These are phyloP conservation scores for Arctia plantaginis DNA, from an alignment of 2,888 invertebrate genomes.

Conservation along the genomic window DNA sequence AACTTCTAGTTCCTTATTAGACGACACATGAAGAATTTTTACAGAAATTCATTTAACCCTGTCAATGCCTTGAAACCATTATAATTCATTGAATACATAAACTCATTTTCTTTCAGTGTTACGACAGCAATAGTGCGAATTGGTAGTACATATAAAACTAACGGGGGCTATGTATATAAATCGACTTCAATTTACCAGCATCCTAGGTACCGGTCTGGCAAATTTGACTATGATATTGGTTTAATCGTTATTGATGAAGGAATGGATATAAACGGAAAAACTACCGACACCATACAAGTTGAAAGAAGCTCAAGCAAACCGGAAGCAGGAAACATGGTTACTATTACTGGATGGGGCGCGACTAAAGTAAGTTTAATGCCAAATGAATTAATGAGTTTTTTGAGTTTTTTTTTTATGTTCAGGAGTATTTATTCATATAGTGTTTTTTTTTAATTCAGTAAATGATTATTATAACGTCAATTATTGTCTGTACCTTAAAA, in stretches of 20 bases:
- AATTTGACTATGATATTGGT: slow-evolving; percentile 79
- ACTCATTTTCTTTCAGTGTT: neutral
- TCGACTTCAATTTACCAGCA: slow-evolving; percentile 65
- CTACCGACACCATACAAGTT: slow-evolving; percentile 56
- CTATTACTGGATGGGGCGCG: slow-evolving; percentile 77
- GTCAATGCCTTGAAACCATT: too few species aligned
- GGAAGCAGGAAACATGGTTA: slow-evolving; percentile 55
- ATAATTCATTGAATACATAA: too few species aligned
- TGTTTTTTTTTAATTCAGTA: too few species aligned
- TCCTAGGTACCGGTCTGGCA: slow-evolving; percentile 69
- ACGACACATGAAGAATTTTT: too few species aligned
- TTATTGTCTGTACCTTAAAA: too few species aligned
- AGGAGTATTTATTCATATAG: too few species aligned
- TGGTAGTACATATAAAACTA: neutral
- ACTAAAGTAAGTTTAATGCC: slow-evolving; percentile 64
- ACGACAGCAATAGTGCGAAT: neutral
- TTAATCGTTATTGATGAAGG: slow-evolving; percentile 63
- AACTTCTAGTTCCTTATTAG: too few species aligned
- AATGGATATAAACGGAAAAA: slow-evolving; percentile 68
- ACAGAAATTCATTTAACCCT: too few species aligned
- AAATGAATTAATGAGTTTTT: too few species aligned
- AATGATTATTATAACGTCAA: too few species aligned
- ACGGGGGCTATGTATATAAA: slow-evolving; percentile 58
- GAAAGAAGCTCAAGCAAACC: slow-evolving; percentile 52
- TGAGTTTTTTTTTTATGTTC: too few species aligned